These are phyloP conservation scores for Tupiocoris notatus DNA, from an alignment of 2,888 invertebrate species.

Conservation along the genomic window DNA sequence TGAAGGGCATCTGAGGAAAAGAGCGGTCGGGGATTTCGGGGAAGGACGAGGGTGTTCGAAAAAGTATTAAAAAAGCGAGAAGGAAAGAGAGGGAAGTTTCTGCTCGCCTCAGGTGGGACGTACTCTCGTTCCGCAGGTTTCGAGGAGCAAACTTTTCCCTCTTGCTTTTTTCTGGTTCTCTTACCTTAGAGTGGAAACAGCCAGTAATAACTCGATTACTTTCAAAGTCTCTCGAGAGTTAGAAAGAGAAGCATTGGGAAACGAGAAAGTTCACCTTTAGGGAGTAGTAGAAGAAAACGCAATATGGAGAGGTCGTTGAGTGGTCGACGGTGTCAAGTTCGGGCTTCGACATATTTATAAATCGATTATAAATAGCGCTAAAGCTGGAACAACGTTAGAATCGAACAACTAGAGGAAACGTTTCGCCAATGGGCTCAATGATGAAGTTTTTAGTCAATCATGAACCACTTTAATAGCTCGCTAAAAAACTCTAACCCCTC, in stretches of 20 bases:
- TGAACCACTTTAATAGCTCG: no score
- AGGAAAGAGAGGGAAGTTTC: neutral
- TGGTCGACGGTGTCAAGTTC: neutral
- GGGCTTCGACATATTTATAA: no score
- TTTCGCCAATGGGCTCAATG: no score
- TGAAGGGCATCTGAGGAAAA: neutral
- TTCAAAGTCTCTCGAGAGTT: conserved; percentile 13
- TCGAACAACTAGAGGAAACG: no score
- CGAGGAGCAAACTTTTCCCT: neutral
- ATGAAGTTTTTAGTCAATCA: no score
- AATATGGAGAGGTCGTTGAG: no score
- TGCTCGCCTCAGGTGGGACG: neutral
- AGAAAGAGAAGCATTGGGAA: neutral
- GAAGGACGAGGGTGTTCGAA: neutral
- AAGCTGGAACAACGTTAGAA: no score
- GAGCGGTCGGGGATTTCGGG: neutral
- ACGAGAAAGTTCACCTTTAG: neutral
- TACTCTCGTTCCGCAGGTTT: neutral
- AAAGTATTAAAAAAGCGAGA: neutral
- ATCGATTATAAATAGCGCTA: no score
- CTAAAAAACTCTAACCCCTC: no score
- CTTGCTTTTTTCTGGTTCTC: neutral
- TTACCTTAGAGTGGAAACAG: conserved; percentile 7
- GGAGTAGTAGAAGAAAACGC: no score
- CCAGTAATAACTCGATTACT: conserved; percentile 33